Base-by-base conservation (phyloP, 2,797 vertebrate genomes). In the Pseudocheirus occidentalis region DNA sequence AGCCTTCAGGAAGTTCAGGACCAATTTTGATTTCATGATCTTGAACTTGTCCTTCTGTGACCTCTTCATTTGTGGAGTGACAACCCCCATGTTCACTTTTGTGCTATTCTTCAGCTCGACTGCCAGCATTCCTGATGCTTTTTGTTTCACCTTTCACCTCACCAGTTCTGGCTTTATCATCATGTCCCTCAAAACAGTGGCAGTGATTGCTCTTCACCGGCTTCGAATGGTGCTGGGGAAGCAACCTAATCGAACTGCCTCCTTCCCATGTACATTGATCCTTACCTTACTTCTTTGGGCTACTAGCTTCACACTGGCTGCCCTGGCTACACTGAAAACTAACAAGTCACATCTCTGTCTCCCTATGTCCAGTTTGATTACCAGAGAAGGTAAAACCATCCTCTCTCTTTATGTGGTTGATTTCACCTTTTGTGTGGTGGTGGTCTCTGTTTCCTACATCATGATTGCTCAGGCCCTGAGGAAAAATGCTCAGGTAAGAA, bases 21-120 rank as follows among this genome's bases (percentile, higher is more conserved):
- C 99, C 97, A 99, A 99, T 98, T 99, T 99, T 52, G 99, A 99
- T 98, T 99, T 99, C 98, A 99, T 99, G 99, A 99, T 99, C 98
- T 99, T 99, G 97, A 99, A 99, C 98, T 98, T 99, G 89, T 99
- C 99, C 94, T 99, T 99, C 98, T 99, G 99, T 1, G 99, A 99
- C 97, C 98, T 99, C 97, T 99, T 99, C 97, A 99, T 99, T 29
- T 99, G 99, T 55, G 99, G 99, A 0, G 99, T 99, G 97, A 99
- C 99, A 0, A 99, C 99, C 0, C 99, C 99, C 96, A 99, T 99
- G 99, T 99, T 99, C 46, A 99, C 99, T 0, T 98, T 99, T 29
- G 99, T 99, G 93, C 98, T 99, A 46, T 99, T 99, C 98, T 98
- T 99, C 81, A 99, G 99, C 13, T 98, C 99, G 0, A 98, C 99